phyloP scores from a whole-genome alignment of 1,140 invertebrate species.

The Aradophagus sp. region DNA sequence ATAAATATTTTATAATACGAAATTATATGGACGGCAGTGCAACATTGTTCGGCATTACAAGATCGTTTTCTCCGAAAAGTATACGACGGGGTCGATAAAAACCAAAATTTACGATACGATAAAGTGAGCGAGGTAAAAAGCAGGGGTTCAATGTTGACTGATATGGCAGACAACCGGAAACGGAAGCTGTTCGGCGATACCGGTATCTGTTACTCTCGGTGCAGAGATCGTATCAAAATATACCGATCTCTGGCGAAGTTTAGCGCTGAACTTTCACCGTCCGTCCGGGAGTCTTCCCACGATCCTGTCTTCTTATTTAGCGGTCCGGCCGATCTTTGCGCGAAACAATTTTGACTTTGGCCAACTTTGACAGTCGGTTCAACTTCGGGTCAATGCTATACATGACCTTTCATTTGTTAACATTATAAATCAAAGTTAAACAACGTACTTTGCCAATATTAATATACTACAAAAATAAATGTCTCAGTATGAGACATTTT shows the following conservation, averaged over 20 bases:
- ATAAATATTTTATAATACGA: too few species aligned
- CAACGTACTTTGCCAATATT: too few species aligned
- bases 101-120: conserved; percentile 9
- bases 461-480: too few species aligned
- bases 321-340: conserved; percentile 9
- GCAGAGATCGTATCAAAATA: conserved; percentile 59
- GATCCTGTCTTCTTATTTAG: conserved; percentile 54
- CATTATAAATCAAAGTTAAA: too few species aligned
- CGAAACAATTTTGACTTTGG: conserved; percentile 21
- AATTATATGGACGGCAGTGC: too few species aligned
- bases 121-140: conserved; percentile 2
- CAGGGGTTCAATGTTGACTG: conserved; percentile 9
- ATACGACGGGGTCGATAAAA: background rate
- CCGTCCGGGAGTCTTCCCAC: conserved; percentile 58
- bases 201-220: conserved; percentile 44
- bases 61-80: too few species aligned
- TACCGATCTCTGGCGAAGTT: conserved; percentile 49
- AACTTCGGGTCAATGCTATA: too few species aligned
- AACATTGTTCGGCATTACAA: too few species aligned
- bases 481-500: too few species aligned
- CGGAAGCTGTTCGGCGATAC: conserved; percentile 49
- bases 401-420: too few species aligned
- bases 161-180: conserved; percentile 50
- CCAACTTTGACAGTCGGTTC: conserved; percentile 12
- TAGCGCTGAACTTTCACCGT: conserved; percentile 64